Conservation (phyloP, 2,888 invertebrate species). For the Andrena bicolor region DNA sequence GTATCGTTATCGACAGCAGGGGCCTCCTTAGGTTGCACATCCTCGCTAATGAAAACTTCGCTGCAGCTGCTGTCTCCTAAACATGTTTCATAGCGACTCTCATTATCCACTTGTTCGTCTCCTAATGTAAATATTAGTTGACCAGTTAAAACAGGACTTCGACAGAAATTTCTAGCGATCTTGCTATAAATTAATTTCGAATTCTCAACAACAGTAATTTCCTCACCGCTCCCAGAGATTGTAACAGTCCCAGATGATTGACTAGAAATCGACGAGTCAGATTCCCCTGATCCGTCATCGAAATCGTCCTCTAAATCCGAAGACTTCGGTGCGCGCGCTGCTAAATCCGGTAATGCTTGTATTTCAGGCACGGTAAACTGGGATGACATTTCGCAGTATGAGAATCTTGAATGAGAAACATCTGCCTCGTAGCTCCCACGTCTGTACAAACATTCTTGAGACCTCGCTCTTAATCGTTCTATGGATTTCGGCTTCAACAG, state of each 20-base stretch:
- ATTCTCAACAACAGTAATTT: slow-evolving; percentile 50
- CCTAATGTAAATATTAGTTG: neutral
- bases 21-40: neutral
- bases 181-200: neutral
- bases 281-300: neutral
- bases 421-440: slow-evolving; percentile 56
- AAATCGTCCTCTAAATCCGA: slow-evolving; percentile 10
- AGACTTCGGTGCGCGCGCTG: neutral
- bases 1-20: slow-evolving; percentile 54
- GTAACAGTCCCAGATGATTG: slow-evolving; percentile 28
- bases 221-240: slow-evolving; percentile 44
- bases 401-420: slow-evolving; percentile 52
- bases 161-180: neutral
- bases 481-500: slow-evolving; percentile 75
- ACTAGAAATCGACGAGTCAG: slow-evolving; percentile 5
- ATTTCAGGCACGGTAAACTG: slow-evolving; percentile 73
- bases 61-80: slow-evolving; percentile 28
- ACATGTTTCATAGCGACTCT: neutral
- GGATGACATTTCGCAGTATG: slow-evolving; percentile 76
- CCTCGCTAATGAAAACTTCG: neutral
- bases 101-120: slow-evolving; percentile 4
- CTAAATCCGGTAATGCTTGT: slow-evolving; percentile 70
- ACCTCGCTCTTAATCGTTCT: slow-evolving; percentile 50
- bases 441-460: slow-evolving; percentile 57
- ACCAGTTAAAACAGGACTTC: neutral